These are phyloP conservation scores for Lordiphosa andalusiaca DNA, from an alignment of 2,888 invertebrate species.

Conservation along the genomic window DNA sequence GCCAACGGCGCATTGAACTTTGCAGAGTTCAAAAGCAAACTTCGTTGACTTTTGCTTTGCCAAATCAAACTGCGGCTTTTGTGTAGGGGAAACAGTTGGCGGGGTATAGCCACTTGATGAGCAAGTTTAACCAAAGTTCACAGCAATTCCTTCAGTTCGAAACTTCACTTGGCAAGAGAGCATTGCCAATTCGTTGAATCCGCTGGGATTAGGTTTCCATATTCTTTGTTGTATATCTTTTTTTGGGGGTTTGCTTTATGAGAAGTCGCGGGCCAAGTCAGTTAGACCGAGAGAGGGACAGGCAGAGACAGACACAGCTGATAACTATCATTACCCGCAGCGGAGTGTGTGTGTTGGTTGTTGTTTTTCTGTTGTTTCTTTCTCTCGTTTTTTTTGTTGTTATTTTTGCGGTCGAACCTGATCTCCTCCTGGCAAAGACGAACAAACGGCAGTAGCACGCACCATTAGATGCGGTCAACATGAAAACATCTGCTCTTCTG, in stretches of 20 bases:
- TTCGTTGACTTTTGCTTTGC: conserved; percentile 14
- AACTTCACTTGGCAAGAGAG: too few species aligned
- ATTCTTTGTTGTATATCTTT: neutral
- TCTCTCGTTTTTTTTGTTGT: conserved; percentile 33
- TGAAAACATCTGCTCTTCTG: conserved; percentile 75
- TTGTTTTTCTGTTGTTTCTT: conserved; percentile 35
- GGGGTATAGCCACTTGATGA: neutral
- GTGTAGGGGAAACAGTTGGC: too few species aligned
- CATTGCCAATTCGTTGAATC: too few species aligned
- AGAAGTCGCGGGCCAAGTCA: conserved; percentile 53
- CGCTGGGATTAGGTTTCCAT: conserved; percentile 5
- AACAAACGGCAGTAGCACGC: conserved; percentile 77
- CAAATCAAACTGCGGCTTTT: conserved; percentile 57
- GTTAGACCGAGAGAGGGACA: conserved; percentile 5
- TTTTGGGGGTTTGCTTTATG: conserved; percentile 46
- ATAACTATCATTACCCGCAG: conserved; percentile 75
- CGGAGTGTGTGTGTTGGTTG: conserved; percentile 19
- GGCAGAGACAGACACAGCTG: conserved; percentile 41
- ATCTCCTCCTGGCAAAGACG: conserved; percentile 26
- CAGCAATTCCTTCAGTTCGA: too few species aligned
- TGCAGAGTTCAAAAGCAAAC: conserved; percentile 52
- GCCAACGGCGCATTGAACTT: conserved; percentile 67
- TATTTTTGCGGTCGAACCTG: conserved; percentile 48
- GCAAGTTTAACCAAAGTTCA: neutral
- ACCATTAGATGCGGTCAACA: conserved; percentile 79